Percentiles rank a stretch among this genome's conserved stretches.
Conservation (phyloP, 2,797 vertebrate genomes). For the Loriculus beryllinus region DNA sequence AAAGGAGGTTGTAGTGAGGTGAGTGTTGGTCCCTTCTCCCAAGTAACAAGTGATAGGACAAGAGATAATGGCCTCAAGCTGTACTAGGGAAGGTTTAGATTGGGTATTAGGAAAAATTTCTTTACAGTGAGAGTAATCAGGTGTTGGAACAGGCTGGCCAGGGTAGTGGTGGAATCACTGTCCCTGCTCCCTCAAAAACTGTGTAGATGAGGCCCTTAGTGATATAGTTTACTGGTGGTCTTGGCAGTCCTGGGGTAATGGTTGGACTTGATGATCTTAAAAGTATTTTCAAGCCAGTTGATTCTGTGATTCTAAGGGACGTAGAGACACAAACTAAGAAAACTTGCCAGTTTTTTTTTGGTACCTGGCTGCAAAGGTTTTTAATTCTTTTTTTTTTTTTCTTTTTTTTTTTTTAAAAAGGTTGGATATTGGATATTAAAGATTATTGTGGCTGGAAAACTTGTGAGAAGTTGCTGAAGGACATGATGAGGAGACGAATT, state of each 20-base stretch:
- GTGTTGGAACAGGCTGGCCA: neutral
- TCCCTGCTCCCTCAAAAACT: neutral
- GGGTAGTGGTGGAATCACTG: neutral
- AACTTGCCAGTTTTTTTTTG: neutral
- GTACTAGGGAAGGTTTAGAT: neutral
- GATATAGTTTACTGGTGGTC: neutral
- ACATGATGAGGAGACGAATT: neutral
- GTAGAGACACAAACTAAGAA: neutral
- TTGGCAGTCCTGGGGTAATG: neutral
- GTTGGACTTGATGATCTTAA: neutral
- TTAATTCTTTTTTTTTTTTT: neutral
- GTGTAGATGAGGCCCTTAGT: neutral
- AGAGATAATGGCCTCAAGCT: neutral
- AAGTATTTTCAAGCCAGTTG: neutral
- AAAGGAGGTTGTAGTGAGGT: neutral
- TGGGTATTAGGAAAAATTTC: neutral
- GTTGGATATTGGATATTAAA: neutral
- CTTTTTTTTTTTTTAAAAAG: neutral
- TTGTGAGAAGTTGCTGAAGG: neutral
- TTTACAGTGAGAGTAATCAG: neutral
- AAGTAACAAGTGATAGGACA: neutral
- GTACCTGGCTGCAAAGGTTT: neutral
- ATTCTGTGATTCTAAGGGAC: neutral
- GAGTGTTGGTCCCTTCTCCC: neutral
- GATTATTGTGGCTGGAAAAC: neutral